Percentiles rank a stretch among this genome's conserved stretches.
phyloP scores from a whole-genome alignment of 2,113 vertebrate genomes.

The Hucho hucho region DNA sequence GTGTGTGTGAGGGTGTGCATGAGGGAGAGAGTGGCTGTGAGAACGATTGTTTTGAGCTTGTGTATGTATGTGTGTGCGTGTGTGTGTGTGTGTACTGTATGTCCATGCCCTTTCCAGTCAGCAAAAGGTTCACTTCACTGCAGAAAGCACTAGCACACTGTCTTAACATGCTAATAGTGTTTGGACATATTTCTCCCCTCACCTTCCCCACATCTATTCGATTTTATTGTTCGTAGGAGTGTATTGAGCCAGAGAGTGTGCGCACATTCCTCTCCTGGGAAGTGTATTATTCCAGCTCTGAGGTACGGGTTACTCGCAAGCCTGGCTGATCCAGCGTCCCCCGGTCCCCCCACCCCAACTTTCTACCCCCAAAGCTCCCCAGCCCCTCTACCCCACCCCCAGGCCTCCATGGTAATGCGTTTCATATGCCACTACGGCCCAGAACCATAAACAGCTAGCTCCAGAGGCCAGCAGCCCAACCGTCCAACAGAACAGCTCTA shows the following conservation, averaged over 20 bases:
- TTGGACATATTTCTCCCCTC: conserved; percentile 32
- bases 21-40: neutral
- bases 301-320: conserved; percentile 51
- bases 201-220: conserved; percentile 35
- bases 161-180: conserved; percentile 31
- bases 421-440: conserved; percentile 26
- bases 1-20: conserved; percentile 4
- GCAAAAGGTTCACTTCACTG: conserved; percentile 6
- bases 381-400: conserved; percentile 20
- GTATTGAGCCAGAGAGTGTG: conserved; percentile 44
- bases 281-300: conserved; percentile 62
- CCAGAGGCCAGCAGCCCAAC: neutral
- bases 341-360: conserved; percentile 24
- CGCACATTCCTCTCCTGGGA: conserved; percentile 54
- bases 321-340: conserved; percentile 55
- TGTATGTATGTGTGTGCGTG: no score
- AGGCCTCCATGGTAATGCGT: conserved; percentile 14
- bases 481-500: conserved; percentile 10
- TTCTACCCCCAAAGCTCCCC: conserved; percentile 10
- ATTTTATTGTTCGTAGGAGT: conserved; percentile 49
- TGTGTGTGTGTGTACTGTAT: no score
- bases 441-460: conserved; percentile 16
- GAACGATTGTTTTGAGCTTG: neutral
- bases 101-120: neutral
- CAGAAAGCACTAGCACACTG: conserved; percentile 3